Base-by-base conservation (phyloP, 2,113 vertebrate genomes). In the Saguinus midas region DNA sequence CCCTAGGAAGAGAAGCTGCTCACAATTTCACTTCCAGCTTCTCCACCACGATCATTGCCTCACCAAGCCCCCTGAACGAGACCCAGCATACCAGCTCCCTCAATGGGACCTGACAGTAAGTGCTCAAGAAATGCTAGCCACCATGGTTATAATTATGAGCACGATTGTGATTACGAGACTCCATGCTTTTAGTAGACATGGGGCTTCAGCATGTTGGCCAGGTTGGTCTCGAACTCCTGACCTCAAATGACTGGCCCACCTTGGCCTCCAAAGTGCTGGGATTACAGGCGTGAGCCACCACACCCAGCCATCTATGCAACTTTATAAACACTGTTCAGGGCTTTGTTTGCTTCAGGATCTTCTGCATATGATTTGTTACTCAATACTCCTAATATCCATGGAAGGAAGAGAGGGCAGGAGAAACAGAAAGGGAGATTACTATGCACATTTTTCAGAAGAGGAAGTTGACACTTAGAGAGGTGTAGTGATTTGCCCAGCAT, bases 291-390 rank as follows among this genome's bases (percentile, higher is more conserved):
- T 64, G 5, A 64, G 27, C 61, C 61, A 64, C 27, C 0, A 0
- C 13, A 29, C 61, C 61, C 10, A 4, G 61, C 61, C 6, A 5
- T 64, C 48, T 43, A 27, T 20, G 43, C 29, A 82, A 75, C 11
- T 76, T 96, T 52, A 68, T 61, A 45, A 94, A 96, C 84, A 66
- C 11, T 82, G 35, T 55, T 92, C 55, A 87, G 64, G 37, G 45
- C 8, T 94, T 78, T 72, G 3, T 75, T 79, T 6, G 40, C 64
- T 52, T 90, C 18, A 8, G 14, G 5, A 2, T 68, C 40, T 86
- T 88, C 64, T 40, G 66, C 43, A n/a, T 50, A 40, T 66, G 32
- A 25, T 50, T 35, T 21, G 48, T 75, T 25, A 48, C 72, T 82
- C 4, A 7, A 32, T 52, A 78, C 12, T 92, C 7, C 37, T 87